These are phyloP conservation scores for Enteromius mattozi DNA, from an alignment of 2,797 vertebrate genomes.

Conservation along the genomic window DNA sequence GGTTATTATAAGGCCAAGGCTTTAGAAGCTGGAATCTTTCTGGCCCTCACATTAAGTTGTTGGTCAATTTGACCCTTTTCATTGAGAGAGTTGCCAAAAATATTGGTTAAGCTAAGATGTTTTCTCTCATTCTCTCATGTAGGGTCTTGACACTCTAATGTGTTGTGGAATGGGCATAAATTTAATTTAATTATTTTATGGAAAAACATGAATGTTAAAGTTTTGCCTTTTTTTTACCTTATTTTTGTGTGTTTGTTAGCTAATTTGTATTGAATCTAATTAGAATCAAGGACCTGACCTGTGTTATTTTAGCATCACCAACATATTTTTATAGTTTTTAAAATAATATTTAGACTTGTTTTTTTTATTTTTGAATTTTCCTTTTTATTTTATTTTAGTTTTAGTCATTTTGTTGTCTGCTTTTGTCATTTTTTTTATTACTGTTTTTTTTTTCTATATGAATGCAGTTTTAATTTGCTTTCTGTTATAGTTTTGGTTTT, in stretches of 20 bases:
- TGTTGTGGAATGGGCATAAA: not conserved
- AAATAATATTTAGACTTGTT: not conserved
- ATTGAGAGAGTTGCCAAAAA: not conserved
- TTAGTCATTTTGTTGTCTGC: not conserved
- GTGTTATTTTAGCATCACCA: not conserved
- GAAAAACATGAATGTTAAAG: not conserved
- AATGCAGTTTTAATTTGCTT: not conserved
- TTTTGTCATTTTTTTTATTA: not conserved
- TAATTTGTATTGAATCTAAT: not conserved
- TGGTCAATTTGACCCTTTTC: not conserved
- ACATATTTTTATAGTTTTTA: not conserved
- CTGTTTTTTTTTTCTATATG: not conserved
- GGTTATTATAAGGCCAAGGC: constrained; percentile 58
- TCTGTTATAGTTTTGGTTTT: not conserved
- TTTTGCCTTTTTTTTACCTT: not conserved
- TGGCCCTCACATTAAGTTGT: not conserved
- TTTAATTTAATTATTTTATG: not conserved
- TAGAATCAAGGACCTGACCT: not conserved
- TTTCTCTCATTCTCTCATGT: not conserved
- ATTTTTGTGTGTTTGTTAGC: not conserved
- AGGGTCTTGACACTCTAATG: not conserved
- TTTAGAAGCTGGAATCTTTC: constrained; percentile 53
- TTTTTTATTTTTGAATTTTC: not conserved
- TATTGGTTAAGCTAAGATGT: not conserved
- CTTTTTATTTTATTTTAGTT: not conserved